phyloP scores from a whole-genome alignment of 37 sponge, comb jelly and placozoan species.

The Agelas oroides region DNA sequence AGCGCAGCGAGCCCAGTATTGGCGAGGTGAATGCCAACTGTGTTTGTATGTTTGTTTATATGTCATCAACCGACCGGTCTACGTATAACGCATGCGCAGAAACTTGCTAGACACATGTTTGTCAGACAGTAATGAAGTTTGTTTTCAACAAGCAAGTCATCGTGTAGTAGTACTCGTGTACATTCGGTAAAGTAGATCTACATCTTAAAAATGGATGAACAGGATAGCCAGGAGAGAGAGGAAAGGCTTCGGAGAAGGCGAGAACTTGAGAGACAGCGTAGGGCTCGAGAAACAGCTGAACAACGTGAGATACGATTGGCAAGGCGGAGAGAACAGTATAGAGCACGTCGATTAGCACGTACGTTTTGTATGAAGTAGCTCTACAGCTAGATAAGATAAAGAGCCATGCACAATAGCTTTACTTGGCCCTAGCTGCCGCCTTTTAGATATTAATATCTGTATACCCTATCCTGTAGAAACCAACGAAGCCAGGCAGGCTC shows the following conservation, averaged over 20 bases:
- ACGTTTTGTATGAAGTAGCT: constrained; percentile 13
- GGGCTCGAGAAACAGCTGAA: constrained; percentile 3
- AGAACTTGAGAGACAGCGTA: constrained; percentile 1
- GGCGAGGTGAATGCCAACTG: no score
- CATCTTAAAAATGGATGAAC: constrained; percentile 23
- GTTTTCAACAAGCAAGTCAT: no score
- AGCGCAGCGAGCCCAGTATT: no score
- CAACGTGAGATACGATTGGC: not conserved
- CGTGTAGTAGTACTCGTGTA: no score
- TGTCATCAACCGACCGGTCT: no score
- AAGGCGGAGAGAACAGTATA: constrained; percentile 16
- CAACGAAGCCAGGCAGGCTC: no score
- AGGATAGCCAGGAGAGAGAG: constrained; percentile 13
- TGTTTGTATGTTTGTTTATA: no score
- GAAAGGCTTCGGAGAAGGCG: not conserved
- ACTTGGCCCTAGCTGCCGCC: not conserved
- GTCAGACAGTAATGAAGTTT: no score
- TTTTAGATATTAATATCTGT: no score
- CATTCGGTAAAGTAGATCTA: no score
- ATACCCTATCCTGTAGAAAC: not conserved
- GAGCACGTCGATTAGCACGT: constrained; percentile 13
- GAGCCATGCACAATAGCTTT: not conserved
- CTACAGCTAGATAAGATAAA: constrained; percentile 6
- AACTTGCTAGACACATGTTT: no score
- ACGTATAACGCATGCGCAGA: no score